Evolutionary conservation across 2,797 vertebrate species (phyloP).

Genomic region (Lepus oiostolus): DNA sequence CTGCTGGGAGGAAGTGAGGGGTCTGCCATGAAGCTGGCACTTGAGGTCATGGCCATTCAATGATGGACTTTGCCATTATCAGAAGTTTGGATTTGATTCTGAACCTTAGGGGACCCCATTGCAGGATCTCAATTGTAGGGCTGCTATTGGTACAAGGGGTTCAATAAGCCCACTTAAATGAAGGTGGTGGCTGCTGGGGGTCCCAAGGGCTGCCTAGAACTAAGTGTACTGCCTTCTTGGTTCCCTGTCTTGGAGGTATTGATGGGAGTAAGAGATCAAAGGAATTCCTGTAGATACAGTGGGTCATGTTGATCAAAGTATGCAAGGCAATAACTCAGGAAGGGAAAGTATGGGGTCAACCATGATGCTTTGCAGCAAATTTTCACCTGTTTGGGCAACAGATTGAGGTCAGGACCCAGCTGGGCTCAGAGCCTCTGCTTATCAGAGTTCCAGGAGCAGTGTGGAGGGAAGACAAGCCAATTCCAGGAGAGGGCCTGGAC

Average conservation of each 20-base stretch:
- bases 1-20: rapidly evolving
- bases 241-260: neutral
- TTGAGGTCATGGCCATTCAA: neutral
- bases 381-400: neutral
- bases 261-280: neutral
- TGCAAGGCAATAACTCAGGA: neutral
- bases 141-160: neutral
- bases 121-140: neutral
- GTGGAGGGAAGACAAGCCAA: neutral
- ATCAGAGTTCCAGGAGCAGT: neutral
- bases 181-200: too few species aligned
- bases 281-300: rapidly evolving
- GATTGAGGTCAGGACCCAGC: neutral
- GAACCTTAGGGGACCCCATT: too few species aligned
- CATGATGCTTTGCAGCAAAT: neutral
- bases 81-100: neutral
- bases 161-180: neutral
- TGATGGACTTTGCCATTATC: neutral
- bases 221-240: neutral
- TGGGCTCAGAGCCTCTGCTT: neutral
- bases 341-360: neutral
- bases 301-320: neutral
- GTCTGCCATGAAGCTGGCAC: too few species aligned
- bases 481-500: neutral
- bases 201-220: neutral